Evolutionary conservation across 2,797 vertebrate genomes (phyloP).

Genomic region (Brachymystax lenok): DNA sequence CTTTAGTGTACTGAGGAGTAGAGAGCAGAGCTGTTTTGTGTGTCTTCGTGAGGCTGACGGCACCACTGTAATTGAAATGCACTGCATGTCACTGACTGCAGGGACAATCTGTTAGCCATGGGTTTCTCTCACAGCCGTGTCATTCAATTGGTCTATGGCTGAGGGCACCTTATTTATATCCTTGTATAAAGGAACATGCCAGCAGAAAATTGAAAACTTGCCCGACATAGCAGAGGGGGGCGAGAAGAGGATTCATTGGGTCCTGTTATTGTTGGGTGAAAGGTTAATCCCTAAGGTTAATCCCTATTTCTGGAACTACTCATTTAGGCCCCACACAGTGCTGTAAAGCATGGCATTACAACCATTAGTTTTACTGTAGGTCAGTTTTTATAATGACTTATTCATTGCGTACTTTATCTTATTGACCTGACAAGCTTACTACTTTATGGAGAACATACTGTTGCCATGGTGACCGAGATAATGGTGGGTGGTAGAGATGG

Average conservation of each 20-base stretch:
- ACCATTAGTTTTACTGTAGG: conserved; percentile 66
- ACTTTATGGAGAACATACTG: conserved; percentile 64
- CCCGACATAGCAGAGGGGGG: conserved; percentile 55
- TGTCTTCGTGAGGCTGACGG: conserved; percentile 56
- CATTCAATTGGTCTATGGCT: conserved; percentile 75
- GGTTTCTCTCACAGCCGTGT: conserved; percentile 81
- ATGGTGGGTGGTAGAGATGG: conserved; percentile 69
- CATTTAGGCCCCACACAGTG: conserved; percentile 43
- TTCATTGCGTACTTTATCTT: conserved; percentile 67
- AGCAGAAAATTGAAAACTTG: conserved; percentile 81
- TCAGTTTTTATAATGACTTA: conserved; percentile 72
- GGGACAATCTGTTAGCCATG: conserved; percentile 86
- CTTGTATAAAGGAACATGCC: conserved; percentile 68
- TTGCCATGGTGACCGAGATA: conserved; percentile 73
- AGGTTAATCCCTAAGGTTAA: conserved; percentile 48
- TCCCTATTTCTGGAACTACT: conserved; percentile 48
- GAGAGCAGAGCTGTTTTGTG: conserved; percentile 53
- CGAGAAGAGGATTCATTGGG: conserved; percentile 47
- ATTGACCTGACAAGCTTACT: conserved; percentile 73
- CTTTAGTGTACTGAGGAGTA: neutral
- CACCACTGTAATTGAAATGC: conserved; percentile 82
- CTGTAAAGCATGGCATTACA: conserved; percentile 69
- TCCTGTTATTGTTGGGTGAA: conserved; percentile 39
- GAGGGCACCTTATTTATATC: conserved; percentile 86
- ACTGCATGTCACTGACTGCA: conserved; percentile 65